Percentiles rank a stretch among this genome's conserved stretches.
These are phyloP conservation scores for Conus betulinus DNA, from an alignment of 1,140 invertebrate species.

Conservation along the genomic window DNA sequence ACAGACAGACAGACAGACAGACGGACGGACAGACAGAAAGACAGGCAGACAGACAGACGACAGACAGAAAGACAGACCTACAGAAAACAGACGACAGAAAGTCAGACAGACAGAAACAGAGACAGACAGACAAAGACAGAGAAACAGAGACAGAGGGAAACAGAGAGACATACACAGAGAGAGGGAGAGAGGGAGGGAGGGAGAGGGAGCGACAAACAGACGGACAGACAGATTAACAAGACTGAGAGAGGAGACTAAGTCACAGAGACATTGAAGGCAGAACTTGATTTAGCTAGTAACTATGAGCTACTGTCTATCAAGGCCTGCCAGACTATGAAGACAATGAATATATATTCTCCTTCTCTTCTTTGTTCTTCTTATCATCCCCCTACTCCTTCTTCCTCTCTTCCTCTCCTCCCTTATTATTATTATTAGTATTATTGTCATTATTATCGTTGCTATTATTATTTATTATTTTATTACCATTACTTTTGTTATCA, in stretches of 20 bases:
- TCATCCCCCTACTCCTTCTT: no score
- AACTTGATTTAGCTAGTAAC: not conserved
- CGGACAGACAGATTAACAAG: not conserved
- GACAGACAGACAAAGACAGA: not conserved
- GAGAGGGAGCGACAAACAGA: not conserved
- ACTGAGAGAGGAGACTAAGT: not conserved
- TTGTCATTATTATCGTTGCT: no score
- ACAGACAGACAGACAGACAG: not conserved
- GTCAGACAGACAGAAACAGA: not conserved
- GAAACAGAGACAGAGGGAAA: not conserved
- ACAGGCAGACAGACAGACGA: not conserved
- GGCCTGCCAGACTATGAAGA: not conserved
- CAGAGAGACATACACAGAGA: not conserved
- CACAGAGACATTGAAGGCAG: not conserved
- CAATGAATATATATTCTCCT: not conserved
- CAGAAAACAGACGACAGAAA: not conserved
- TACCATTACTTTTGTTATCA: no score
- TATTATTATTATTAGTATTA: no score
- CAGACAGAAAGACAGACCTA: not conserved
- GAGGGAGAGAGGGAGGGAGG: not conserved
- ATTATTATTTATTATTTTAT: no score
- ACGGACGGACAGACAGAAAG: slow-evolving; percentile 2
- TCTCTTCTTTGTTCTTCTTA: no score
- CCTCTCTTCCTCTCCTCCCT: no score
- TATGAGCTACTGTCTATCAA: not conserved